Conservation (phyloP, 2,797 vertebrate species). For the Pelobates cultripes region DNA sequence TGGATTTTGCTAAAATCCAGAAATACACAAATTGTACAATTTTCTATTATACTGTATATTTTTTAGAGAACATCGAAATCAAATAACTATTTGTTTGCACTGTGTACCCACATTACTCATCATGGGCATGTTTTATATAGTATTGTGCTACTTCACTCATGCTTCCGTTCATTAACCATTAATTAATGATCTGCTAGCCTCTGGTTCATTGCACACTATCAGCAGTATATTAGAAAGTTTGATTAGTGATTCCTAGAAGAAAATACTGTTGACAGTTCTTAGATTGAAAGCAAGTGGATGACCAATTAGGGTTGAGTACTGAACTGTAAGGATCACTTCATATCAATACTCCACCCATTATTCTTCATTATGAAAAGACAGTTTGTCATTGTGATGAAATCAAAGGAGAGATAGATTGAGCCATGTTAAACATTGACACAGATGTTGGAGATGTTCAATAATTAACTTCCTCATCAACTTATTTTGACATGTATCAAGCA, state of each 20-base stretch:
- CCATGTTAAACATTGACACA: not conserved
- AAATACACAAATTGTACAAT: too few relatives aligned
- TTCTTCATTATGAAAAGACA: constrained; percentile 27
- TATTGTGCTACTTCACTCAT: not conserved
- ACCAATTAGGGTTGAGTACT: constrained; percentile 9
- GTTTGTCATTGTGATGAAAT: constrained; percentile 30
- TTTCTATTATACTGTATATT: too few relatives aligned
- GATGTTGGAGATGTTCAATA: constrained; percentile 9
- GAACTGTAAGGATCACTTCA: constrained; percentile 28
- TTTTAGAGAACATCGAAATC: too few relatives aligned
- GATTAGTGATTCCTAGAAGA: constrained; percentile 29
- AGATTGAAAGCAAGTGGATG: constrained; percentile 25
- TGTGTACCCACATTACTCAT: too few relatives aligned
- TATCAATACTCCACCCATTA: constrained; percentile 37
- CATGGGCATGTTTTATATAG: constrained; percentile 18
- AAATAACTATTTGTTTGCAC: too few relatives aligned
- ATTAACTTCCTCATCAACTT: constrained; percentile 11
- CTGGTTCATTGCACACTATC: constrained; percentile 34
- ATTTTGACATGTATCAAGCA: constrained; percentile 3
- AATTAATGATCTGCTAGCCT: constrained; percentile 27
- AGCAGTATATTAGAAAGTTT: constrained; percentile 28
- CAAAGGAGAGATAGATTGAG: constrained; percentile 15
- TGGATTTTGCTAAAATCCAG: too few relatives aligned
- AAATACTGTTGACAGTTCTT: constrained; percentile 16
- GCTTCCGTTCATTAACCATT: constrained; percentile 35